Base-by-base conservation (phyloP, 1,140 invertebrate species). In the Meloidogyne exigua region DNA sequence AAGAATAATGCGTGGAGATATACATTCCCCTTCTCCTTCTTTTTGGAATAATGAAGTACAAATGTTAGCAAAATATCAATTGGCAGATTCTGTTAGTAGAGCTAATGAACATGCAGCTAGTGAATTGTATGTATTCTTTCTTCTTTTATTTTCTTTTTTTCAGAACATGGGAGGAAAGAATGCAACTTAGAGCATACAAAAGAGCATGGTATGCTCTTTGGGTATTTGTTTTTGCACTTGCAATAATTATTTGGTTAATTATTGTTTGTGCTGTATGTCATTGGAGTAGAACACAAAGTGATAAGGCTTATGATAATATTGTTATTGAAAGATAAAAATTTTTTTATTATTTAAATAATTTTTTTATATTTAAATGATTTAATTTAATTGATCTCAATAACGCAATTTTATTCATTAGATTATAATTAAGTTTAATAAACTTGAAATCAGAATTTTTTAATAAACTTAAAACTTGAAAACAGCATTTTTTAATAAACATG, bases 41-140 rank as follows among this genome's bases (percentile, higher is more conserved):
- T 87, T 86, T 64, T 87, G 85, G 85, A 87, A 87, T 67, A 68
- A 82, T n/a, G 85, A 87, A 65, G 83, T 79, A 9, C 78, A 80
- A 76, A 86, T 83, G 82, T 63, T 84, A n/a, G 32, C 82, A 23
- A 69, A 76, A 32, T 84, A 84, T 69, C 68, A 81, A 28, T 25
- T 84, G 62, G 21, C 72, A 0, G 80, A 83, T n/a, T 32, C 72
- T 64, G 63, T 57, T 21, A 65, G 44, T 15, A 62, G 72, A 44
- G 25, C 42, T 10, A 69, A 82, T 66, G 76, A 82, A 18, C 65
- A 82, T 71, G 80, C 62, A 18, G 81, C 84, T 57, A 81, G 80
- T 63, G 83, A 86, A 39, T 68, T 84, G 36, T 68, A 67, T 81
- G 9, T 28, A 10, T 18, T n/a, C 3, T 1, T 15, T 21, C 2